Evolutionary conservation across 35 echinoderm and acorn worm species (phyloP), one percentile per base, ranked within the genome.

Genomic region (Chiridota heheva): DNA sequence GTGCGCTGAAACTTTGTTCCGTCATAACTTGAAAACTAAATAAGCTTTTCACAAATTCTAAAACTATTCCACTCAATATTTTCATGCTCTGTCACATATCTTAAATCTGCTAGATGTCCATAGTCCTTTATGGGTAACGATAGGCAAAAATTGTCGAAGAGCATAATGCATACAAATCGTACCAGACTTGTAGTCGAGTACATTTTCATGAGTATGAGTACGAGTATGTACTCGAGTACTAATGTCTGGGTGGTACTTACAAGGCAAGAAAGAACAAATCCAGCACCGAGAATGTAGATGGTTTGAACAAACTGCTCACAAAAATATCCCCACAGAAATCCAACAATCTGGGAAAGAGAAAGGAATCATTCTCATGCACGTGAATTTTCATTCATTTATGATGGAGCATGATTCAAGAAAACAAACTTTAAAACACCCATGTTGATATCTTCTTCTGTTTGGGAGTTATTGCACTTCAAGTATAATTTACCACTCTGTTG

Each of bases 301-400:
- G 95, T 98, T 44, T 98, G 95, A 1, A 98, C 95, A 91, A 98
- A 98, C 89, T 98, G 95, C 45, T 91, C 89, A 85, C 89, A 91
- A 43, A 92, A 86, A 72, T 98, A 98, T 42, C 95, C 95, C 95
- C 95, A 98, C 36, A 89, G 34, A 60, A 98, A 98, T 0, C 95
- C 95, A 47, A 98, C 95, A 88, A 70, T 70, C 95, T 98, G 81
- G 1, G 32, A 61, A 20, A 48, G 49, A 84, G 51, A 34, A 37
- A 82, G 84, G 69, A 86, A 3, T n/a, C n/a, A n/a, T n/a, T n/a
- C n/a, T n/a, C n/a, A n/a, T n/a, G n/a, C 30, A 37, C 2, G 26
- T 7, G 8, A 7, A 72, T 27, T 20, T 20, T 24, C 49, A 36
- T 36, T 36, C 40, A 41, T n/a, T 20, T 36, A 44, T 5, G 8